phyloP scores from a whole-genome alignment of 2,888 invertebrate species.

The Electrophaes corylata region DNA sequence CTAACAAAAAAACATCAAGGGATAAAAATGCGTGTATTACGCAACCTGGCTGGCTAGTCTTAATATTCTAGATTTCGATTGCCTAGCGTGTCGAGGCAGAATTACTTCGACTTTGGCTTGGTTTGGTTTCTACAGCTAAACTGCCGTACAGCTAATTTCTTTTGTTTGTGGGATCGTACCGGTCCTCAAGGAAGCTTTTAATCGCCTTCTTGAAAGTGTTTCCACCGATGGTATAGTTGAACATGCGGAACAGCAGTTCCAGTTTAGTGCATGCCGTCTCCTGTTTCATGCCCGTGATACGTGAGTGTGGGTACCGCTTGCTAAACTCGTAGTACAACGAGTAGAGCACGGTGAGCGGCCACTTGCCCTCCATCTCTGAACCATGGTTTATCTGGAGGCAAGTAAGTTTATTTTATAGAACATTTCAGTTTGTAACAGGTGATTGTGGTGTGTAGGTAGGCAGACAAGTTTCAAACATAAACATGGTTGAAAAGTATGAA shows the following conservation, averaged over 20 bases:
- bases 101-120: too few species aligned
- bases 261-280: constrained; percentile 90
- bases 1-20: too few species aligned
- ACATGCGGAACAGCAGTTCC: constrained; percentile 93
- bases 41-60: too few species aligned
- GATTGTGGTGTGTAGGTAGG: too few species aligned
- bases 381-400: constrained; percentile 86
- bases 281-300: constrained; percentile 89
- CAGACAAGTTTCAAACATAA: too few species aligned
- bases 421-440: too few species aligned
- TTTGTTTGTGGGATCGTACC: constrained; percentile 52
- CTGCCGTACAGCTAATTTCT: not conserved
- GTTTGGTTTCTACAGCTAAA: not conserved
- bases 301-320: constrained; percentile 90
- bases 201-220: constrained; percentile 90
- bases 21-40: too few species aligned
- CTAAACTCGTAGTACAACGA: constrained; percentile 92
- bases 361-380: constrained; percentile 90
- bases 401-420: not conserved
- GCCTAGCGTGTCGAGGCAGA: too few species aligned
- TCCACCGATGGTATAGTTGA: constrained; percentile 92
- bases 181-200: constrained; percentile 87
- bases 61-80: too few species aligned
- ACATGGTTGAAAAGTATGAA: too few species aligned
- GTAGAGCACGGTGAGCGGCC: constrained; percentile 91